Evolutionary conservation across 2,797 vertebrate species (phyloP).

Genomic region (Aselliscus stoliczkanus): DNA sequence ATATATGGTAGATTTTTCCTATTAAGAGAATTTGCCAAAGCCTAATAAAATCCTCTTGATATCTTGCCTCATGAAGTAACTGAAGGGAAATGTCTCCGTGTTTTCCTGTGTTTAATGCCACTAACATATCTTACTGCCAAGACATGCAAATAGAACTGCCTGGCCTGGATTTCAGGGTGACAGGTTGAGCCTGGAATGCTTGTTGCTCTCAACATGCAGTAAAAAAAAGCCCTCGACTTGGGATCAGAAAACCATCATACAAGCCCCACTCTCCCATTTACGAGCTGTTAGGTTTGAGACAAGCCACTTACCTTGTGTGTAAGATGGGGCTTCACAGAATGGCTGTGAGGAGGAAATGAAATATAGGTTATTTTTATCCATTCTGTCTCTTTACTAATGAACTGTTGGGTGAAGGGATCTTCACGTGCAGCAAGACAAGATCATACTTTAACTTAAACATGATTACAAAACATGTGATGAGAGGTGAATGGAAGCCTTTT

Average conservation of each 20-base stretch:
- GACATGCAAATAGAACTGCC: background rate
- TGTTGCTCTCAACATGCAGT: background rate
- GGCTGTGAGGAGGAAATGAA: background rate
- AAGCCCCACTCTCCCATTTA: background rate
- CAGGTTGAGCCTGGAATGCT: constrained; percentile 28
- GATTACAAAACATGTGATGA: background rate
- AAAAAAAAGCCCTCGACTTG: background rate
- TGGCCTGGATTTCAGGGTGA: constrained; percentile 16
- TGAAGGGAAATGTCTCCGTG: constrained; percentile 35
- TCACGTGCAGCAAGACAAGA: background rate
- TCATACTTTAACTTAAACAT: background rate
- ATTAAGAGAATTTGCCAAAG: constrained; percentile 45
- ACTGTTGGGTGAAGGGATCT: background rate
- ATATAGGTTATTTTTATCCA: background rate
- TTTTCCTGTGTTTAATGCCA: constrained; percentile 45
- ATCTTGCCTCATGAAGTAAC: constrained; percentile 44
- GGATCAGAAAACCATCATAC: background rate
- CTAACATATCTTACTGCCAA: constrained; percentile 41
- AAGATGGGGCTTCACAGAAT: background rate
- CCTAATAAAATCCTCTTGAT: constrained; percentile 52
- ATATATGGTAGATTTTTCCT: constrained; percentile 53
- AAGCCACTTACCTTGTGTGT: background rate
- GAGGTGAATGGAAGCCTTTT: background rate
- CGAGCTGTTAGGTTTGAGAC: background rate
- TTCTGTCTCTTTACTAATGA: background rate